Percentiles rank a stretch among this genome's conserved stretches.
These are phyloP conservation scores for Agriotes lineatus DNA, from an alignment of 2,888 invertebrate genomes.

Conservation along the genomic window DNA sequence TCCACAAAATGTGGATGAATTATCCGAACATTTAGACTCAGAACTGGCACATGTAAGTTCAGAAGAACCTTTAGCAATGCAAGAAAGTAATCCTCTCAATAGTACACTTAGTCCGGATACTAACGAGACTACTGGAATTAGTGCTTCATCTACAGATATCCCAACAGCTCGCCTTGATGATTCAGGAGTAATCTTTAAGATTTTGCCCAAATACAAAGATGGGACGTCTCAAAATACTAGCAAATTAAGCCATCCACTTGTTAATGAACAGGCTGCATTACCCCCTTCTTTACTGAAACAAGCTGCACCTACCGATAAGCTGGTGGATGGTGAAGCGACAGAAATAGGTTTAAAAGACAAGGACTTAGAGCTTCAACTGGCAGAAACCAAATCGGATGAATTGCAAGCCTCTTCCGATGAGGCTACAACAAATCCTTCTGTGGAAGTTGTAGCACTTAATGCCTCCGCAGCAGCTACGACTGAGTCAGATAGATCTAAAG, in stretches of 20 bases:
- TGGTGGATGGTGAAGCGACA: not conserved
- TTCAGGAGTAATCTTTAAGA: constrained; percentile 47
- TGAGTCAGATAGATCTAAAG: constrained; percentile 44
- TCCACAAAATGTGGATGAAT: constrained; percentile 50
- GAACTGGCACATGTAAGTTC: constrained; percentile 13
- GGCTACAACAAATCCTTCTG: not conserved
- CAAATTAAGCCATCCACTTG: not conserved
- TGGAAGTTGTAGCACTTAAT: not conserved
- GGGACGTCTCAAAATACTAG: not conserved
- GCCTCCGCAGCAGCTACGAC: not conserved
- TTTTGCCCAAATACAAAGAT: constrained; percentile 54
- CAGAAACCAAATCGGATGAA: not conserved
- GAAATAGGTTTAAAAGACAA: not conserved
- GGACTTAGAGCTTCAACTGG: not conserved
- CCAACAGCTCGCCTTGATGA: not conserved
- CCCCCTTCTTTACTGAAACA: constrained; percentile 55
- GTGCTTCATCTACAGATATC: not conserved
- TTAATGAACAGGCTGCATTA: constrained; percentile 54
- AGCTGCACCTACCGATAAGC: constrained; percentile 52
- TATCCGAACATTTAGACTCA: constrained; percentile 18
- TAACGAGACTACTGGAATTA: not conserved
- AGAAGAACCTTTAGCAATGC: not conserved
- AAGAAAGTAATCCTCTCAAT: not conserved
- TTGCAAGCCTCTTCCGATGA: not conserved
- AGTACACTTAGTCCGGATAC: not conserved